Conservation (phyloP, 2,888 invertebrate genomes). For the Hecatera dysodea region DNA sequence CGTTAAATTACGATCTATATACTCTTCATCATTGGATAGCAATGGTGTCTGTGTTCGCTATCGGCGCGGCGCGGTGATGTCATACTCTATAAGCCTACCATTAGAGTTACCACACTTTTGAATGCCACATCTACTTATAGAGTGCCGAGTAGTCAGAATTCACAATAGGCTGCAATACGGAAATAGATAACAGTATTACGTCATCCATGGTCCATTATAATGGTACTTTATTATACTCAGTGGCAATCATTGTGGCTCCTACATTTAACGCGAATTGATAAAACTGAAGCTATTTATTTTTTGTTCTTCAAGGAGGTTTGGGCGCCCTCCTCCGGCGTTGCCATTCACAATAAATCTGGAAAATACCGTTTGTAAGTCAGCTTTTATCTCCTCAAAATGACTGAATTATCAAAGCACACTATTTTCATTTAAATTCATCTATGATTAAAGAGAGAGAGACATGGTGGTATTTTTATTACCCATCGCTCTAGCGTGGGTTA, state of each 20-base stretch:
- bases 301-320: not conserved
- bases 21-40: not conserved
- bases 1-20: too few relatives aligned
- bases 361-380: not conserved
- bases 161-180: constrained; percentile 36
- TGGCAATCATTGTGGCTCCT: not conserved
- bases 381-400: not conserved
- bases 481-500: too few relatives aligned
- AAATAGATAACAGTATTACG: constrained; percentile 39
- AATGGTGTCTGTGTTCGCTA: not conserved
- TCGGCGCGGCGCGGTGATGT: not conserved
- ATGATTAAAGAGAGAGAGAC: too few relatives aligned
- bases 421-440: too few relatives aligned
- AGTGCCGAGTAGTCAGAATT: constrained; percentile 5
- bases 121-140: not conserved
- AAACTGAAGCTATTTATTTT: not conserved
- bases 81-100: too few relatives aligned
- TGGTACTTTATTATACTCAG: not conserved
- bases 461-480: too few relatives aligned
- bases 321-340: not conserved
- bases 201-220: constrained; percentile 12
- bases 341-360: not conserved
- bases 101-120: not conserved
- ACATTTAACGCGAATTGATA: not conserved
- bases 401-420: too few relatives aligned